Evolutionary conservation across 37 sponge, comb jelly and placozoan genomes (phyloP).

Genomic region (Agelas oroides): DNA sequence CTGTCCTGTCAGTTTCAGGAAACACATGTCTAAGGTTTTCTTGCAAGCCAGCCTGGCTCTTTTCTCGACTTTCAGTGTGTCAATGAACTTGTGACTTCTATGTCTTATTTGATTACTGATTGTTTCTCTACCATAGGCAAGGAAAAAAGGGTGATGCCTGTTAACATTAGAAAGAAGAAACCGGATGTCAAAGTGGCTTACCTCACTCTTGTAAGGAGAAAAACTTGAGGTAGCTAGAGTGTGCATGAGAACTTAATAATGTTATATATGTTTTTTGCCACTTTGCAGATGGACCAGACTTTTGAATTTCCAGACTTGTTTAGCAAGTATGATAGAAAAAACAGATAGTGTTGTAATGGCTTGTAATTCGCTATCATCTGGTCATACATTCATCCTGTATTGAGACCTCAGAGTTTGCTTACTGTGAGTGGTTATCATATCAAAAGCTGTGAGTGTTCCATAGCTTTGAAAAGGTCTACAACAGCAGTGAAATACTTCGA

Average conservation of each 20-base stretch:
- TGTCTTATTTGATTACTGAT: too few relatives aligned
- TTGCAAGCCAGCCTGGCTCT: not conserved
- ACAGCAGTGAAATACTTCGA: too few relatives aligned
- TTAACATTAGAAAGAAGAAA: slow-evolving; percentile 24
- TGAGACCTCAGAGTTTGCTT: too few relatives aligned
- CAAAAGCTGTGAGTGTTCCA: too few relatives aligned
- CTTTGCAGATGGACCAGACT: slow-evolving; percentile 49
- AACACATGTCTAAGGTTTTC: not conserved
- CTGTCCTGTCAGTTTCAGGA: too few relatives aligned
- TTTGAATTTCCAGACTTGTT: slow-evolving; percentile 69
- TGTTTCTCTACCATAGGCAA: slow-evolving; percentile 19
- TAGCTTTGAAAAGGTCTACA: too few relatives aligned
- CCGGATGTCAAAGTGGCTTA: slow-evolving; percentile 85
- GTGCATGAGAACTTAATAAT: not conserved
- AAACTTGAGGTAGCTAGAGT: not conserved
- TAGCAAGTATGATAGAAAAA: slow-evolving; percentile 24
- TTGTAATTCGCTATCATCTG: too few relatives aligned
- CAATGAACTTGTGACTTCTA: too few relatives aligned
- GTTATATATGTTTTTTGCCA: not conserved
- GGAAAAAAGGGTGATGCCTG: slow-evolving; percentile 1
- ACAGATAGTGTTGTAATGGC: too few relatives aligned
- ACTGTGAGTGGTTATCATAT: too few relatives aligned
- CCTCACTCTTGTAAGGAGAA: slow-evolving; percentile 72
- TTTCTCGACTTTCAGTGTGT: not conserved
- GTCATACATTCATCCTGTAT: too few relatives aligned